phyloP scores from a whole-genome alignment of 1,140 invertebrate species.

The Mizuhopecten yessoensis region DNA sequence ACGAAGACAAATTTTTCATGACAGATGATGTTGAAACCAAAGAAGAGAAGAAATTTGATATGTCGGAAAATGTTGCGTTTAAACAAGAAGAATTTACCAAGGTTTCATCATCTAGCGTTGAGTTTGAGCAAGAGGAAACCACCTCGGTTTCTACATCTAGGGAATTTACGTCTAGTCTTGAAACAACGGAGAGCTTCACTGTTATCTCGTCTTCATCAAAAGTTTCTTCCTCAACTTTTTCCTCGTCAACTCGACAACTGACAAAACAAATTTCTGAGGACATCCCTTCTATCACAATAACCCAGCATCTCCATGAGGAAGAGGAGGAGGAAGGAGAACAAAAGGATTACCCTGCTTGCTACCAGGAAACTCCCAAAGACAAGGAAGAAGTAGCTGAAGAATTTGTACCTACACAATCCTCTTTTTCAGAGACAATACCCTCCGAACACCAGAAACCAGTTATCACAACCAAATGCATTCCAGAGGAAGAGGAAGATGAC shows the following conservation, averaged over 20 bases:
- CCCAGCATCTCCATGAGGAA: slow-evolving; percentile 87
- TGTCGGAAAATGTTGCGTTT: too few relatives aligned
- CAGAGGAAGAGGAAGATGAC: slow-evolving; percentile 71
- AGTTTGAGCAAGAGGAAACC: neutral
- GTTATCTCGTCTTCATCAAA: slow-evolving; percentile 11
- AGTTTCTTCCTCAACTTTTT: neutral
- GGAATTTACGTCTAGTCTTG: neutral
- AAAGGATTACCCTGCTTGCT: slow-evolving; percentile 41
- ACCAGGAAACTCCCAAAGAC: slow-evolving; percentile 48
- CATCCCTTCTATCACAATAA: slow-evolving; percentile 89
- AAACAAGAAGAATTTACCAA: neutral
- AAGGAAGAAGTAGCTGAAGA: slow-evolving; percentile 49
- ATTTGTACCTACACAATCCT: neutral
- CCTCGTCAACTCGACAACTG: slow-evolving; percentile 44
- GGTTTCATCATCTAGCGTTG: neutral
- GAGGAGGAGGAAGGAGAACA: slow-evolving; percentile 76
- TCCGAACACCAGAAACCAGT: slow-evolving; percentile 43
- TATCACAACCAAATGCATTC: slow-evolving; percentile 65
- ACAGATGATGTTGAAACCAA: neutral
- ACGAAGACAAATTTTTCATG: neutral
- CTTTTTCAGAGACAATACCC: neutral
- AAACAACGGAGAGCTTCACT: slow-evolving; percentile 16
- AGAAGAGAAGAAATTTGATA: too few relatives aligned
- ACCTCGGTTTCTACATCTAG: neutral
- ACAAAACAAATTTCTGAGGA: slow-evolving; percentile 83